Conservation (phyloP, 2,888 invertebrate species). For the Fissipunctia ypsillon region DNA sequence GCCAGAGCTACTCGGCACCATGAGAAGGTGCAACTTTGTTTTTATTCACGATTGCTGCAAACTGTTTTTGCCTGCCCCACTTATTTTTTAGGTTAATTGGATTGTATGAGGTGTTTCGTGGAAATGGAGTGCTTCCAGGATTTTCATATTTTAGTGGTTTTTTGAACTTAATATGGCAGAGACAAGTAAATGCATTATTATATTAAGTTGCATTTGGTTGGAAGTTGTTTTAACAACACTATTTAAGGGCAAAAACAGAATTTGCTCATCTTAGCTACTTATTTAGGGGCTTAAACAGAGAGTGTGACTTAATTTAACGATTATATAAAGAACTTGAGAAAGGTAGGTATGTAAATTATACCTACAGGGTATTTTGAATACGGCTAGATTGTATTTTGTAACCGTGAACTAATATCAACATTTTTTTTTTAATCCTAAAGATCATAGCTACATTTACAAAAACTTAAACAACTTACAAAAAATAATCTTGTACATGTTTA, state of each 20-base stretch:
- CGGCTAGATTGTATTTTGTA: not conserved
- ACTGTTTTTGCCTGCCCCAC: slow-evolving; percentile 60
- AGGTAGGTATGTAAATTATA: not conserved
- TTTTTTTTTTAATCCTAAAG: not conserved
- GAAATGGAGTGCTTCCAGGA: slow-evolving; percentile 35
- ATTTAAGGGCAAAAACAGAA: slow-evolving; percentile 4
- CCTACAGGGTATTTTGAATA: not conserved
- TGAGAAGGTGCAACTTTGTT: slow-evolving; percentile 65
- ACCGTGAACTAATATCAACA: no score
- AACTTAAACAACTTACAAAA: not conserved
- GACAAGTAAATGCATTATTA: slow-evolving; percentile 3
- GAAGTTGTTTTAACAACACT: not conserved
- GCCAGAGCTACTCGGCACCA: slow-evolving; percentile 53
- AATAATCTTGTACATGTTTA: slow-evolving; percentile 5
- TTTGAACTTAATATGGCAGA: not conserved
- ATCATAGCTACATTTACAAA: not conserved
- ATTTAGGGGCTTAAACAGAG: not conserved
- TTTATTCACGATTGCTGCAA: slow-evolving; percentile 56
- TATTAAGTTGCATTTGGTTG: not conserved
- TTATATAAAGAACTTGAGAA: slow-evolving; percentile 2
- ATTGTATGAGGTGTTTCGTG: slow-evolving; percentile 52
- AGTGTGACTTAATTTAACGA: slow-evolving; percentile 13
- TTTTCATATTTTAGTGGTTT: slow-evolving; percentile 29
- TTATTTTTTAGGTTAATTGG: slow-evolving; percentile 68
- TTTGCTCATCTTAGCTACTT: slow-evolving; percentile 10